Conservation (phyloP, 1,140 invertebrate genomes). For the Meloidogyne floridensis region DNA sequence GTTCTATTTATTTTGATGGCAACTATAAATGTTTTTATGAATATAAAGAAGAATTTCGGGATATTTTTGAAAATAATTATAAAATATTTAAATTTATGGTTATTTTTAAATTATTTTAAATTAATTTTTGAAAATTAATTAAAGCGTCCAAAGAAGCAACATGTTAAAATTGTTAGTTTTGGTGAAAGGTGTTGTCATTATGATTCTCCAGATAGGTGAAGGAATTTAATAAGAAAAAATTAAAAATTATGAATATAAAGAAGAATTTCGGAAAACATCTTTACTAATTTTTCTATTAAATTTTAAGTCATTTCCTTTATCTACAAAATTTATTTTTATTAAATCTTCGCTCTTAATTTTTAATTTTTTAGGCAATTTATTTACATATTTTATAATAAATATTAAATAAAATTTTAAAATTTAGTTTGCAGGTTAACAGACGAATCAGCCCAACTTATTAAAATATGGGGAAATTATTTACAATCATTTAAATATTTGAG, state of each 20-base stretch:
- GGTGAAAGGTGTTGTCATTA: slow-evolving; percentile 1
- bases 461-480: slow-evolving; percentile 9
- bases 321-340: too few relatives aligned
- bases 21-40: slow-evolving; percentile 5
- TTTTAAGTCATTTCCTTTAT: too few relatives aligned
- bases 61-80: slow-evolving; percentile 2
- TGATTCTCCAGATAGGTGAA: not conserved
- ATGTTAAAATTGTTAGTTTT: slow-evolving; percentile 6
- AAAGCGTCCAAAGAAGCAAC: not conserved
- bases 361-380: too few relatives aligned
- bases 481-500: slow-evolving; percentile 2
- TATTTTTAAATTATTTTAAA: not conserved
- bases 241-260: too few relatives aligned
- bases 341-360: too few relatives aligned
- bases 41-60: not conserved
- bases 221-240: not conserved
- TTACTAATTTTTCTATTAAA: not conserved
- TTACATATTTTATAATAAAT: too few relatives aligned
- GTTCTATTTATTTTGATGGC: slow-evolving; percentile 2
- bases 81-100: slow-evolving; percentile 1
- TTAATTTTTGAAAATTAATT: not conserved
- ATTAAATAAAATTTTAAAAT: too few relatives aligned
- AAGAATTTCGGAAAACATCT: too few relatives aligned
- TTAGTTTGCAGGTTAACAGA: not conserved
- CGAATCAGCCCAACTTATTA: not conserved